These are phyloP conservation scores for Esox niger DNA, from an alignment of 2,113 vertebrate genomes.

Conservation along the genomic window DNA sequence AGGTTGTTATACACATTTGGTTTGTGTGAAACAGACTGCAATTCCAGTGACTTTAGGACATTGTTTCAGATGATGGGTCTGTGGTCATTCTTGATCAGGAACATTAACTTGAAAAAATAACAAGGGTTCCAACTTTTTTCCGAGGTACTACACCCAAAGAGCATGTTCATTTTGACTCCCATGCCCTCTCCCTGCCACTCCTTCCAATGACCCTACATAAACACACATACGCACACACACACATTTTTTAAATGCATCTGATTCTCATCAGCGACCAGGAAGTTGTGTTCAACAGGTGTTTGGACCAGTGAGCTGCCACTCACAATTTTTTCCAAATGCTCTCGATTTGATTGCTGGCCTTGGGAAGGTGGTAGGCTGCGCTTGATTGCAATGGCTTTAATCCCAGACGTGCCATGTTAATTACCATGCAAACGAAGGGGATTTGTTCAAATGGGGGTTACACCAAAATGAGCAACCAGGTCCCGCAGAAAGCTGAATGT, in stretches of 20 bases:
- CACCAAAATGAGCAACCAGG: conserved; percentile 33
- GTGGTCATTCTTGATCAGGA: no score
- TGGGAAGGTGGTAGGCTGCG: conserved; percentile 32
- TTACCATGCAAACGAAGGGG: conserved; percentile 44
- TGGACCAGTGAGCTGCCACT: conserved; percentile 17
- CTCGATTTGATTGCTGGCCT: conserved; percentile 19
- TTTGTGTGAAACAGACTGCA: neutral
- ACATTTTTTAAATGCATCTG: no score
- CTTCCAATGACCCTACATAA: no score
- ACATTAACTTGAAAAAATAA: no score
- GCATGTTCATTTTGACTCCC: no score
- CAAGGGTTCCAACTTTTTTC: no score
- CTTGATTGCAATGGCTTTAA: conserved; percentile 28
- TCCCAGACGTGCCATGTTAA: conserved; percentile 51
- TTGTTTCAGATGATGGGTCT: no score
- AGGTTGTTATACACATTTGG: neutral
- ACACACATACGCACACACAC: neutral
- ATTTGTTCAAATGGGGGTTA: conserved; percentile 20
- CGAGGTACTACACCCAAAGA: no score
- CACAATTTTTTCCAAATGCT: conserved; percentile 23
- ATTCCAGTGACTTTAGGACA: no score
- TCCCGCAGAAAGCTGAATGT: conserved; percentile 59
- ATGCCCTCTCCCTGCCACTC: no score
- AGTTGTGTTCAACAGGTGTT: neutral
- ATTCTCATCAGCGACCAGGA: neutral